phyloP scores from a whole-genome alignment of 2,888 invertebrate species.

The Phyllotreta striolata region DNA sequence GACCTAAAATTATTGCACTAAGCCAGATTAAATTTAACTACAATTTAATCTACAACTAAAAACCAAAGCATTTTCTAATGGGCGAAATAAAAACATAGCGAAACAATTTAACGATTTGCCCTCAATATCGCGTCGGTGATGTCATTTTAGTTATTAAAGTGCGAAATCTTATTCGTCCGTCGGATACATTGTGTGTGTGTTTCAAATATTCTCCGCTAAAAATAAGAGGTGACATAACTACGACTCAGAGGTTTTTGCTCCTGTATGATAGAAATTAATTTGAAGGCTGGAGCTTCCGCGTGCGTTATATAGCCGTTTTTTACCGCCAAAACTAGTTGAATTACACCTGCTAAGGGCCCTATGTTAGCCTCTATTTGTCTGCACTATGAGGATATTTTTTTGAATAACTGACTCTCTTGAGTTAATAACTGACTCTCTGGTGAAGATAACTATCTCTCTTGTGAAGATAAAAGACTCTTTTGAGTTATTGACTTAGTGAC shows the following conservation, averaged over 20 bases:
- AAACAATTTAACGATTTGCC: not conserved
- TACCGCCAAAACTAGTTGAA: not conserved
- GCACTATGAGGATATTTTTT: too few species aligned
- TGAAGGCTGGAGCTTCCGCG: slow-evolving; percentile 20
- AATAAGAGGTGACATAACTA: slow-evolving; percentile 28
- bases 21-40: too few species aligned
- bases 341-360: not conserved
- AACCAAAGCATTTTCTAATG: too few species aligned
- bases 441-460: too few species aligned
- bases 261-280: slow-evolving; percentile 25
- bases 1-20: too few species aligned
- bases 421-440: too few species aligned
- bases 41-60: too few species aligned
- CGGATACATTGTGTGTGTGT: slow-evolving; percentile 1
- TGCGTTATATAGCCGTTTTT: slow-evolving; percentile 7
- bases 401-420: too few species aligned
- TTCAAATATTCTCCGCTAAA: slow-evolving; percentile 25
- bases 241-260: slow-evolving; percentile 23
- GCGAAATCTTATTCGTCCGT: slow-evolving; percentile 22
- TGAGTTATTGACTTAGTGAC: too few species aligned
- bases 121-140: slow-evolving; percentile 12
- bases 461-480: too few species aligned
- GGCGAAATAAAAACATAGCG: too few species aligned
- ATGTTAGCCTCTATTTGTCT: too few species aligned
- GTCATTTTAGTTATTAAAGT: slow-evolving; percentile 23